These are phyloP conservation scores for Pleuronectes platessa DNA, from an alignment of 2,113 vertebrate genomes.

Conservation along the genomic window DNA sequence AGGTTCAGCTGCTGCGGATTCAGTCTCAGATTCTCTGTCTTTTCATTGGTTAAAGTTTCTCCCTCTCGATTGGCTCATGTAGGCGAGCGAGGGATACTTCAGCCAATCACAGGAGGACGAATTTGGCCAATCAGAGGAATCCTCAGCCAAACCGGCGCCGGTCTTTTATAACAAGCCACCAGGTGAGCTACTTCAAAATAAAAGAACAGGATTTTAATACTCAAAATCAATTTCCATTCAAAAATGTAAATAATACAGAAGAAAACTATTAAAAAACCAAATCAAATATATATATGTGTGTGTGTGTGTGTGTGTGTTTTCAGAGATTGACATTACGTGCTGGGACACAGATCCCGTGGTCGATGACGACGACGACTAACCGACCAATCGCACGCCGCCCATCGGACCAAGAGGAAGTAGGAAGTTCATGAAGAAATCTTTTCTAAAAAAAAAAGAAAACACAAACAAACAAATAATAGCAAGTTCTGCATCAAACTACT, in stretches of 20 bases:
- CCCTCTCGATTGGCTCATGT: not conserved
- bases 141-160: constrained; percentile 89
- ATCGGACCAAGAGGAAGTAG: constrained; percentile 64
- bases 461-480: constrained; percentile 60
- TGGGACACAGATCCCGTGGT: constrained; percentile 95
- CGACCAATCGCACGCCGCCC: constrained; percentile 36
- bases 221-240: not conserved
- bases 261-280: no score
- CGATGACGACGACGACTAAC: constrained; percentile 92
- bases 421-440: constrained; percentile 69
- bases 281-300: no score
- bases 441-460: constrained; percentile 52
- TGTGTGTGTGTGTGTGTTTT: constrained; percentile 1
- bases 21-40: not conserved
- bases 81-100: constrained; percentile 97
- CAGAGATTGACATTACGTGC: constrained; percentile 98
- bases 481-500: constrained; percentile 78
- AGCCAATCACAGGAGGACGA: constrained; percentile 98
- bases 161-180: constrained; percentile 97
- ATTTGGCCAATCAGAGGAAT: constrained; percentile 89
- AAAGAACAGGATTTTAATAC: not conserved
- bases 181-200: constrained; percentile 79
- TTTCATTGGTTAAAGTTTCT: not conserved
- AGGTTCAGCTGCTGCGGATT: not conserved
- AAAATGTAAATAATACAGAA: no score